Conservation (phyloP, 2,797 vertebrate genomes). For the Masticophis lateralis region DNA sequence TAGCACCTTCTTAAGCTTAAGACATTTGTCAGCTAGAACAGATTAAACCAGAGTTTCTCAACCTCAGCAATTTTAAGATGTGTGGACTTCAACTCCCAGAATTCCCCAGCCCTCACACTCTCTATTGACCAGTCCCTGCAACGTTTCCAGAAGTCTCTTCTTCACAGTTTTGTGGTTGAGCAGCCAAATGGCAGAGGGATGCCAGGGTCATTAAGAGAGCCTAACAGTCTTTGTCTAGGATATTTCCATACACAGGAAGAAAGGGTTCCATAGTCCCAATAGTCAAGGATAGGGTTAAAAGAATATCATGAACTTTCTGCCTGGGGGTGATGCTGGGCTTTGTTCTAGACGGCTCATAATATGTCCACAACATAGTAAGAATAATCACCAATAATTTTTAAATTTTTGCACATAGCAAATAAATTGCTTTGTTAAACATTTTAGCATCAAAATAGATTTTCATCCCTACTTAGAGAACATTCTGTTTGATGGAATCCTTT, state of each 20-base stretch:
- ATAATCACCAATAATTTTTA: not conserved
- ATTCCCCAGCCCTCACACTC: not conserved
- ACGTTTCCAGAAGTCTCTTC: not conserved
- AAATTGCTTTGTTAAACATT: not conserved
- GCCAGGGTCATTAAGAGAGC: not conserved
- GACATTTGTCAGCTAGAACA: not conserved
- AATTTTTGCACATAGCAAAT: not conserved
- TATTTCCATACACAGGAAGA: not conserved
- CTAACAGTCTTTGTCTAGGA: not conserved
- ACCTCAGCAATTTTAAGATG: not conserved
- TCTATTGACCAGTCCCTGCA: not conserved
- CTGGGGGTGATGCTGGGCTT: not conserved
- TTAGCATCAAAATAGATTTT: not conserved
- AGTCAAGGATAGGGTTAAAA: not conserved
- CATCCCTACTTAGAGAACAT: not conserved
- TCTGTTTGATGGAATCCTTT: not conserved
- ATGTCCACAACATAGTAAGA: not conserved
- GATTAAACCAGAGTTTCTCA: not conserved
- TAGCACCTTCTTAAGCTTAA: not conserved
- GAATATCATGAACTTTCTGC: not conserved
- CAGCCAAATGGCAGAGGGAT: not conserved
- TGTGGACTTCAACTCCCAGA: not conserved
- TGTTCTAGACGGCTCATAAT: not conserved
- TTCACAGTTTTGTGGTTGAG: not conserved
- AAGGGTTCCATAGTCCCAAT: not conserved